phyloP scores from a whole-genome alignment of 2,113 vertebrate genomes.

The Psettodes erumei region DNA sequence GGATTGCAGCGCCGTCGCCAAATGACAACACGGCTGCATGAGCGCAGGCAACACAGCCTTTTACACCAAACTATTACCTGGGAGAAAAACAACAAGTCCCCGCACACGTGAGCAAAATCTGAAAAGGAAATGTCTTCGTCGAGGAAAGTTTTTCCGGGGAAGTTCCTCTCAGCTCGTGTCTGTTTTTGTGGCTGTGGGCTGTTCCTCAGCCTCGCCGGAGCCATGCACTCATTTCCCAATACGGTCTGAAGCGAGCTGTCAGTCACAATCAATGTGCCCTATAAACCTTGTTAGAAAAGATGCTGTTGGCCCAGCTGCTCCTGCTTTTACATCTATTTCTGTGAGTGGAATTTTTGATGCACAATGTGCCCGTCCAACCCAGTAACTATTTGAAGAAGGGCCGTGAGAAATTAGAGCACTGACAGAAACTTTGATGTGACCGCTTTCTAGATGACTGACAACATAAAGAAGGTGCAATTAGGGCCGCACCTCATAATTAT shows the following conservation, averaged over 20 bases:
- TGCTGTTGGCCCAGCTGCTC: constrained; percentile 63
- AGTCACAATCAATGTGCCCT: constrained; percentile 70
- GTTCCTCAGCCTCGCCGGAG: constrained; percentile 59
- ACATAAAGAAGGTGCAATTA: not conserved
- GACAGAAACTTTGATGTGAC: constrained; percentile 42
- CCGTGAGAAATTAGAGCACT: constrained; percentile 40
- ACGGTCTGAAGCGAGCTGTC: constrained; percentile 68
- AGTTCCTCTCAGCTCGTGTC: constrained; percentile 41
- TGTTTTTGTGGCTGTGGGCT: constrained; percentile 54
- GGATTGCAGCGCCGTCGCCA: constrained; percentile 43
- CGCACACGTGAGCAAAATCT: constrained; percentile 44
- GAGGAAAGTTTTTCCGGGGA: constrained; percentile 62
- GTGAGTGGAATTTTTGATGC: constrained; percentile 48
- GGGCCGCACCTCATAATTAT: not conserved
- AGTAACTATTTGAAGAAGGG: constrained; percentile 55
- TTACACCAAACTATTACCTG: constrained; percentile 42
- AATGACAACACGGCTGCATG: constrained; percentile 55
- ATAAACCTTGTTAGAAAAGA: constrained; percentile 75
- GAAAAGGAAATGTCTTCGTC: constrained; percentile 53
- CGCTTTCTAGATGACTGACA: constrained; percentile 5
- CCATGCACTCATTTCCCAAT: constrained; percentile 63
- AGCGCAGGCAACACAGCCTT: constrained; percentile 21
- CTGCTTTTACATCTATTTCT: constrained; percentile 66
- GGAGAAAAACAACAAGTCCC: constrained; percentile 23
- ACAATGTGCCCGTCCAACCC: constrained; percentile 44